Conservation (phyloP, 2,888 invertebrate species). For the Chaetogeoica ovagalla region DNA sequence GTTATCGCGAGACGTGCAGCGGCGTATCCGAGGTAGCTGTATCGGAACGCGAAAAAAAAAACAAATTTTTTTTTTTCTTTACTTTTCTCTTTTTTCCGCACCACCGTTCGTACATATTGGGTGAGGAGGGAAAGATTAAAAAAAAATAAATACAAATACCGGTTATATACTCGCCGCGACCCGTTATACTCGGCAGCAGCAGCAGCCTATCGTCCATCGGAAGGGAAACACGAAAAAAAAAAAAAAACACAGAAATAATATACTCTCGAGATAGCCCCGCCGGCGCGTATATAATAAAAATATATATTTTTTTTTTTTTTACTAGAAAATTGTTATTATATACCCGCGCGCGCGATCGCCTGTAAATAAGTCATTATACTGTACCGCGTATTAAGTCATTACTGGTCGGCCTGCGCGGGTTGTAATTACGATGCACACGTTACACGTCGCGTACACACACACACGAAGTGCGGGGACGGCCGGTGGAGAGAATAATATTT, state of each 20-base stretch:
- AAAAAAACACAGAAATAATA: not conserved
- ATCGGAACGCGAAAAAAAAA: not conserved
- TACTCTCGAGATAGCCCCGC: slow-evolving; percentile 3
- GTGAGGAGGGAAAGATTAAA: not conserved
- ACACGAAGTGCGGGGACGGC: slow-evolving; percentile 8
- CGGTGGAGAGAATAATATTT: no score
- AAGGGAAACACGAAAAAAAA: not conserved
- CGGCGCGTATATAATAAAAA: not conserved
- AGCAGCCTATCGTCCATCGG: no score
- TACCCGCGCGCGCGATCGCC: slow-evolving; percentile 45
- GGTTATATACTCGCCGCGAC: slow-evolving; percentile 22
- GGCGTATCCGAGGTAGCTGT: no score
- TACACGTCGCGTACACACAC: not conserved
- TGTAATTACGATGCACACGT: slow-evolving; percentile 50
- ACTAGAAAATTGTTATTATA: slow-evolving; percentile 45
- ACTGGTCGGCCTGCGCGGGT: slow-evolving; percentile 49
- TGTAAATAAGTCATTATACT: slow-evolving; percentile 52
- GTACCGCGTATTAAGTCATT: slow-evolving; percentile 48
- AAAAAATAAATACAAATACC: slow-evolving; percentile 15
- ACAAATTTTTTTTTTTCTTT: not conserved
- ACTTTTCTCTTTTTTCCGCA: not conserved
- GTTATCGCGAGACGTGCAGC: no score
- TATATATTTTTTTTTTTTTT: slow-evolving; percentile 19
- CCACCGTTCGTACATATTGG: not conserved
- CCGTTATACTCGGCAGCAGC: not conserved